Conservation (phyloP, 2,797 vertebrate genomes). For the Takifugu rubripes region DNA sequence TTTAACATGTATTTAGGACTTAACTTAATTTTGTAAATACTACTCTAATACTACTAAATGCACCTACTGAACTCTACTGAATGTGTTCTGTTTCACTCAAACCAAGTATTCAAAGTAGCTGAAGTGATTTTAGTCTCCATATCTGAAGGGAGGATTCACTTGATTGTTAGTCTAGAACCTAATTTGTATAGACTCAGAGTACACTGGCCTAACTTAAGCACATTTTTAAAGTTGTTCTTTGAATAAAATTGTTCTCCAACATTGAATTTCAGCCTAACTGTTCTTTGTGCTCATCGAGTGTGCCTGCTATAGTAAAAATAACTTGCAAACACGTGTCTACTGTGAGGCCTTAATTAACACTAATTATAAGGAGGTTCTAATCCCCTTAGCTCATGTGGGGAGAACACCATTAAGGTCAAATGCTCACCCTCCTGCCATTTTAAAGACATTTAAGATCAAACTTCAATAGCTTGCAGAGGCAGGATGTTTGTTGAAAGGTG, state of each 20-base stretch:
- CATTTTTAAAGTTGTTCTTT: constrained; percentile 54
- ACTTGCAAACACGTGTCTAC: too few species aligned
- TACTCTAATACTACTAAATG: not conserved
- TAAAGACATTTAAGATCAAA: not conserved
- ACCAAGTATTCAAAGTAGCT: not conserved
- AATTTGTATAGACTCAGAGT: constrained; percentile 26
- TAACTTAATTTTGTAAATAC: too few species aligned
- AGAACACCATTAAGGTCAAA: too few species aligned
- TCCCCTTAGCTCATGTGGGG: too few species aligned
- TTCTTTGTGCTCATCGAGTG: not conserved
- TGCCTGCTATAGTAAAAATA: too few species aligned
- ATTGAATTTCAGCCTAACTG: not conserved
- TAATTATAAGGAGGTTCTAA: too few species aligned
- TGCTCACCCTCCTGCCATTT: not conserved
- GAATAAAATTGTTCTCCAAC: constrained; percentile 60
- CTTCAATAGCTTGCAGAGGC: not conserved
- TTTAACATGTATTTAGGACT: too few species aligned
- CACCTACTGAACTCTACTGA: not conserved
- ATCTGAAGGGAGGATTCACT: not conserved
- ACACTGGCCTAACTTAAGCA: constrained; percentile 43
- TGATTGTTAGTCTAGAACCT: constrained; percentile 4
- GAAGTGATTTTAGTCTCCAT: not conserved
- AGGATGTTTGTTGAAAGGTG: not conserved
- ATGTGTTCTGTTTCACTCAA: constrained; percentile 1
- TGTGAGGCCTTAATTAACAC: too few species aligned